Evolutionary conservation across 2,888 invertebrate genomes (phyloP).

Genomic region (Teleogryllus oceanicus): DNA sequence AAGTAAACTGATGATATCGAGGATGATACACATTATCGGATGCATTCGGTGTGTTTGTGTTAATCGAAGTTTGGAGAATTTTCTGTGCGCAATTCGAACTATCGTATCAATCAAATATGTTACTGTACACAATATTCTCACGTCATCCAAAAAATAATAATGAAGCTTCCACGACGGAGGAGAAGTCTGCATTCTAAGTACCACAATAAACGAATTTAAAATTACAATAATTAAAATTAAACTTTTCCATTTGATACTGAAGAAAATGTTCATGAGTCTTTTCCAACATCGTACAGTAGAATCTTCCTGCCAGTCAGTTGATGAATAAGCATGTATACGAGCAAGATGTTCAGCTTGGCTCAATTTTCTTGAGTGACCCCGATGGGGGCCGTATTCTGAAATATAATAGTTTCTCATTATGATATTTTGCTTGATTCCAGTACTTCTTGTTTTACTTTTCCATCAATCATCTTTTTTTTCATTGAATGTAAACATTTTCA

Average conservation of each 20-base stretch:
- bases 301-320: background rate
- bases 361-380: too few relatives aligned
- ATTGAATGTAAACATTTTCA: too few relatives aligned
- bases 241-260: background rate
- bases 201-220: background rate
- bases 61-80: background rate
- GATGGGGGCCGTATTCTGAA: too few relatives aligned
- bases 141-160: too few relatives aligned
- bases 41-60: background rate
- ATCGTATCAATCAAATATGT: background rate
- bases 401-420: too few relatives aligned
- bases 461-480: too few relatives aligned
- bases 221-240: background rate
- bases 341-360: background rate
- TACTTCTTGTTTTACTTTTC: too few relatives aligned
- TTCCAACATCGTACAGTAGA: background rate
- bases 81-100: background rate
- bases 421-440: too few relatives aligned
- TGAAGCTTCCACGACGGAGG: too few relatives aligned
- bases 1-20: background rate
- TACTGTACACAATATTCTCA: background rate
- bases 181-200: background rate
- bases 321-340: background rate
- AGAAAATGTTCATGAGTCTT: background rate
- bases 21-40: background rate